Percentiles rank a stretch among this genome's conserved stretches.
Conservation (phyloP, 2,888 invertebrate genomes). For the Tachina fera region DNA sequence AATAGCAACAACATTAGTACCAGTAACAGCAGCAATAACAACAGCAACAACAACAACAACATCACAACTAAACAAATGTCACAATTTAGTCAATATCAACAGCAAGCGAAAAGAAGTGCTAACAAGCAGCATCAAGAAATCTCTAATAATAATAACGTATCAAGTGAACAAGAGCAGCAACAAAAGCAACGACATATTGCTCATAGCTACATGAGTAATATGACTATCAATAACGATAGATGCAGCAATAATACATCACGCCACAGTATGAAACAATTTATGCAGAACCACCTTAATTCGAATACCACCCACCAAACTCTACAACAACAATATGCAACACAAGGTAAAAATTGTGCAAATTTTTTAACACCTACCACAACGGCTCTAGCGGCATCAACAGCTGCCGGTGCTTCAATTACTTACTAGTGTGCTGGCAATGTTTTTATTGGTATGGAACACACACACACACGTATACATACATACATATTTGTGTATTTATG, state of each 20-base stretch:
- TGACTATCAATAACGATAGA: constrained; percentile 46
- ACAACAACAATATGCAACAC: constrained; percentile 58
- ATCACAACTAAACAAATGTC: constrained; percentile 67
- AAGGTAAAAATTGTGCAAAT: constrained; percentile 64
- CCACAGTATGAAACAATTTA: constrained; percentile 73
- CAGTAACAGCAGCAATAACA: constrained; percentile 72
- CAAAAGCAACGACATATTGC: constrained; percentile 71
- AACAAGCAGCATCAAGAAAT: constrained; percentile 67
- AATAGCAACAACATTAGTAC: constrained; percentile 12
- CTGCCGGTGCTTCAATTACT: constrained; percentile 25
- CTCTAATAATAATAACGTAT: constrained; percentile 19
- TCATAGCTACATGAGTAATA: constrained; percentile 62
- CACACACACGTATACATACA: no score
- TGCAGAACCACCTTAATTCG: constrained; percentile 77
- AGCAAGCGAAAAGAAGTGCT: constrained; percentile 40
- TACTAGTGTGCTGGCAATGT: constrained; percentile 13
- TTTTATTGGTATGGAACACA: constrained; percentile 51
- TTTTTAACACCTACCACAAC: constrained; percentile 49
- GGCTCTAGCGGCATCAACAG: constrained; percentile 23
- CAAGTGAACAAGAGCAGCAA: constrained; percentile 62
- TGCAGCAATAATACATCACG: constrained; percentile 60
- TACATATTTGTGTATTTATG: constrained; percentile 50
- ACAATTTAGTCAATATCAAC: constrained; percentile 70
- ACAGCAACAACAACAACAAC: constrained; percentile 72
- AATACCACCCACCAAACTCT: constrained; percentile 67